phyloP scores from a whole-genome alignment of 2,113 vertebrate species.

The Neogale vison region DNA sequence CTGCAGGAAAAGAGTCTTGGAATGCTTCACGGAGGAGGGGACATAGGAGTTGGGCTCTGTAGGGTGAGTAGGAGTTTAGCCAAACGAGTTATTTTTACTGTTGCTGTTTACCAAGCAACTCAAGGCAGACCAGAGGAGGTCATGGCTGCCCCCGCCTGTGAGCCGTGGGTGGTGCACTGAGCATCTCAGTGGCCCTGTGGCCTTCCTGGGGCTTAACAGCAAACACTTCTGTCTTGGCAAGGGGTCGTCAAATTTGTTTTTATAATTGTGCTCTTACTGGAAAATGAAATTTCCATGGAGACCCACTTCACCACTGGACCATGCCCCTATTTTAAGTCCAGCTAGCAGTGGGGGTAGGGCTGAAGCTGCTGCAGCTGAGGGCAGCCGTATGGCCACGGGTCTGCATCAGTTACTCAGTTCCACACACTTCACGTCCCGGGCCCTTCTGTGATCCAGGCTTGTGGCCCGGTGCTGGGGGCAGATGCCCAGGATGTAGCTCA shows the following conservation, averaged over 20 bases:
- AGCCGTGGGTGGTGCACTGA: fast-evolving
- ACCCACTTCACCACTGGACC: background rate
- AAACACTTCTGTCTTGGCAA: background rate
- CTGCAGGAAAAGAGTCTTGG: background rate
- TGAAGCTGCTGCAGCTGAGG: fast-evolving
- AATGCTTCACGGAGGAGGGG: background rate
- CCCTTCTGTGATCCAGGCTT: background rate
- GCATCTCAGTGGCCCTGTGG: background rate
- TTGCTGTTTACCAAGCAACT: background rate
- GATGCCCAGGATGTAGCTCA: background rate
- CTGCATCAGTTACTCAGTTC: background rate
- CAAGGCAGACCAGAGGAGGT: background rate
- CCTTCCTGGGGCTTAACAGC: background rate
- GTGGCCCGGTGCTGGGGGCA: no score
- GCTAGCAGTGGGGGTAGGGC: background rate
- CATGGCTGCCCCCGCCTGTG: fast-evolving
- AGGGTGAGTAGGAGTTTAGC: background rate
- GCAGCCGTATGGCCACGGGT: fast-evolving
- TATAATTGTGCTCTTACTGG: background rate
- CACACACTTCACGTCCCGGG: background rate
- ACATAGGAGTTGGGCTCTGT: background rate
- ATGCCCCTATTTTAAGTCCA: background rate
- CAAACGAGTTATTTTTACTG: background rate
- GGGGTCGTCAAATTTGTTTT: background rate
- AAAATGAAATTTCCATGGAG: background rate